Evolutionary conservation across 2,113 vertebrate species (phyloP).

Genomic region (Pongo abelii): DNA sequence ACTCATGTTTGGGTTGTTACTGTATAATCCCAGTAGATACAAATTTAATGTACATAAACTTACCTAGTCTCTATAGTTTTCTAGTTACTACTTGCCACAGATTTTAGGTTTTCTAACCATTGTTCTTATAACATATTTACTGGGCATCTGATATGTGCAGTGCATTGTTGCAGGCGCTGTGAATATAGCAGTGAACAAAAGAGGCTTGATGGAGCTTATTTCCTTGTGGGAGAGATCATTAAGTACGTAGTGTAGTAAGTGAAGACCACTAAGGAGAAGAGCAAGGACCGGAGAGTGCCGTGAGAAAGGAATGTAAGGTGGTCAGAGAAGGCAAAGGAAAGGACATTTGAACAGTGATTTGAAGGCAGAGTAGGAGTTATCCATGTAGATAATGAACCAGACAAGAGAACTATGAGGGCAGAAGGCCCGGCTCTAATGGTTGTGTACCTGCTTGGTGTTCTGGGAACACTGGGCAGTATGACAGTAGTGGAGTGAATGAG

Average conservation of each 20-base stretch:
- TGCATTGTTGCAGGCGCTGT: background rate
- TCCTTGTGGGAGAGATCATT: background rate
- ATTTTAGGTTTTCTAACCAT: background rate
- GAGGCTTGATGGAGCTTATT: background rate
- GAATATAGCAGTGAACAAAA: background rate
- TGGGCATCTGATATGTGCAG: background rate
- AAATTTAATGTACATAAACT: background rate
- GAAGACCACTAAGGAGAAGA: background rate
- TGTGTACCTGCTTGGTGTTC: background rate
- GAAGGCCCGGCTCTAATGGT: background rate
- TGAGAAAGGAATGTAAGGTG: background rate
- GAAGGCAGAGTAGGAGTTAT: background rate
- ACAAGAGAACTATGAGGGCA: background rate
- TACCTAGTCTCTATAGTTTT: background rate
- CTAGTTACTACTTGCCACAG: background rate
- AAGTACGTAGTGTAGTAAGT: background rate
- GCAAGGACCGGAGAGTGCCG: background rate
- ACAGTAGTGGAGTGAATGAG: background rate
- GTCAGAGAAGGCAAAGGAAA: background rate
- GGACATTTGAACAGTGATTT: background rate
- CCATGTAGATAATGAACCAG: background rate
- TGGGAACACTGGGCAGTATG: background rate
- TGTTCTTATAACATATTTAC: background rate
- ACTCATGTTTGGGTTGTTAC: background rate
- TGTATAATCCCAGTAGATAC: background rate